A percentile compares a stretch with the other conserved stretches of the same genome.
Conservation (phyloP, 2,113 vertebrate species). For the Lynx canadensis region DNA sequence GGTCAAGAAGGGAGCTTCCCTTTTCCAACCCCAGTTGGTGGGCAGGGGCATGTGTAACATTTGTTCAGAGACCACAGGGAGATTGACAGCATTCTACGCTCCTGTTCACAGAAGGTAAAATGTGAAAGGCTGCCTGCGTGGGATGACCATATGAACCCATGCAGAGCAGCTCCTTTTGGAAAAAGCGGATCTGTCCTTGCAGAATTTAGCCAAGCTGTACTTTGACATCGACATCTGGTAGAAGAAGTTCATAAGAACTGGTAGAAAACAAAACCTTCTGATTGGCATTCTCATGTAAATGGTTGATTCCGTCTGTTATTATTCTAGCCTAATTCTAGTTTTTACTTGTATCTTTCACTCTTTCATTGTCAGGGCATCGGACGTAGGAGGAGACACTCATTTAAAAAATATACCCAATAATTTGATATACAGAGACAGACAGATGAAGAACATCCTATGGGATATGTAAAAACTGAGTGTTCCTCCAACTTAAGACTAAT, state of each 20-base stretch:
- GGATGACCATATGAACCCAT: background rate
- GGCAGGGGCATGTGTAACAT: background rate
- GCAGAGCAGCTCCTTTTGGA: background rate
- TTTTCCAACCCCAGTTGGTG: background rate
- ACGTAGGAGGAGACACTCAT: background rate
- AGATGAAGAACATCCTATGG: background rate
- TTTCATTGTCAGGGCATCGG: background rate
- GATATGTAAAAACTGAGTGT: background rate
- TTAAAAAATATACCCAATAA: background rate
- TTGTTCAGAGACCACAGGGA: background rate
- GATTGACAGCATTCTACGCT: background rate
- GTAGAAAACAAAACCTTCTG: slow-evolving; percentile 22
- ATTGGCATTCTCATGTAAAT: background rate
- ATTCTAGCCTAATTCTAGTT: background rate
- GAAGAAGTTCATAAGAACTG: slow-evolving; percentile 27
- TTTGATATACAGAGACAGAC: background rate
- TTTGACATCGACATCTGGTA: background rate
- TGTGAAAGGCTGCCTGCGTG: slow-evolving; percentile 31
- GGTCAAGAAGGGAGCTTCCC: background rate
- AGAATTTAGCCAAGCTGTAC: slow-evolving; percentile 38
- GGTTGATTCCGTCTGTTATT: background rate
- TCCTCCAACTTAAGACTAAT: background rate
- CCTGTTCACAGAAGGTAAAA: slow-evolving; percentile 18
- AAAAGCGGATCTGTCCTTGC: slow-evolving; percentile 33
- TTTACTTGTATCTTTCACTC: background rate